Evolutionary conservation across 30 jellyfish, hydroid and myxozoan genomes (phyloP), one percentile per base, ranked within the genome.

Genomic region (Calvadosia cruxmelitensis): DNA sequence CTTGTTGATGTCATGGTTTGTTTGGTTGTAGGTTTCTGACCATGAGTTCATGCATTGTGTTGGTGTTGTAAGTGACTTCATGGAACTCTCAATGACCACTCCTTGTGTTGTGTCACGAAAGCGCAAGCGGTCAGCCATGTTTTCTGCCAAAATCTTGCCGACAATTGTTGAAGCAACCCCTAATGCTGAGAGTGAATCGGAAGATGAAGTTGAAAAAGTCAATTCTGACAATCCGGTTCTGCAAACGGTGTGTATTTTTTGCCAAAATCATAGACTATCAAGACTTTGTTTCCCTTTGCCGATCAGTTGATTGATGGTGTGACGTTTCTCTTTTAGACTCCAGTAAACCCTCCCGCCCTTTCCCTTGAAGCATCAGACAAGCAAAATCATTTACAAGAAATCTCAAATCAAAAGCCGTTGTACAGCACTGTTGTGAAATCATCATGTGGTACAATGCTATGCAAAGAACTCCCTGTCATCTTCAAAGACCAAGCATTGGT

Each of bases 371-470:
- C 70, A 26, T 12, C 62, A 0, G 42, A 52, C 35, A 64, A 61
- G 0, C 0, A 25, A 0, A 42, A 57, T 65, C 50, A 34, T 31
- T 42, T 29, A 10, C 83, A 63, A 69, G 10, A 10, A 5, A 10
- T 42, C 20, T 10, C 10, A 42, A 20, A 20, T 5, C 10, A 10
- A 42, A 50, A 61, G 15, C 92, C 92, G 0, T 67, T 79, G 75
- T 79, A 79, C 79, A 79, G 92, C 69, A 79, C 92, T n/a, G 64
- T 79, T 31, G 83, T 79, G 31, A 79, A 79, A 53, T 51, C 92
- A n/a, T 31, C 84, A 0, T 79, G 83, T 72, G 71, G 81, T 77
- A 79, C 82, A 66, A 64, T 70, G 50, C 79, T 72, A 29, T 53
- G 35, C 34, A 42, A 42, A 20, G 57, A 42, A 42, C 10, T 5